Evolutionary conservation across 2,113 vertebrate species (phyloP).

Genomic region (Cephalopholis sonnerati): DNA sequence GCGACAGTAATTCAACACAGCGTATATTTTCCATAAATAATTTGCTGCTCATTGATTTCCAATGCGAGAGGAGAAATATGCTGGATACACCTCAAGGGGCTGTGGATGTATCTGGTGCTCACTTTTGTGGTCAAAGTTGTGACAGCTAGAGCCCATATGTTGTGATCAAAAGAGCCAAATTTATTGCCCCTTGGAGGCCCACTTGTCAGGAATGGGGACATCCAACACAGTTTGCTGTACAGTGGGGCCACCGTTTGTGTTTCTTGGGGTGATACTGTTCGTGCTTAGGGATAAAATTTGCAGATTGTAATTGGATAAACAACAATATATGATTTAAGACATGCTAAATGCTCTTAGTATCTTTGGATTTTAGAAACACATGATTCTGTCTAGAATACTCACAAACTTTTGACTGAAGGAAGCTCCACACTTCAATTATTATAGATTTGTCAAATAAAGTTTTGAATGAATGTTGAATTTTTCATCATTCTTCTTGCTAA

Average conservation of each 20-base stretch:
- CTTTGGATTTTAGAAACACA: neutral
- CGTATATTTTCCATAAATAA: constrained; percentile 90
- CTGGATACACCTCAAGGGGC: constrained; percentile 82
- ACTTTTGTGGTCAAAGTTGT: constrained; percentile 86
- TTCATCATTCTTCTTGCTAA: neutral
- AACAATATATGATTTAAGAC: neutral
- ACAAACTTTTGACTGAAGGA: neutral
- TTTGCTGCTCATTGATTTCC: constrained; percentile 87
- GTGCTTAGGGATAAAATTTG: neutral
- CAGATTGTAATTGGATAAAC: neutral
- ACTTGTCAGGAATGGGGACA: constrained; percentile 59
- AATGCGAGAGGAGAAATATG: constrained; percentile 85
- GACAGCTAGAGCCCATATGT: constrained; percentile 86
- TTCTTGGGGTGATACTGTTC: constrained; percentile 2
- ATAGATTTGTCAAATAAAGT: neutral
- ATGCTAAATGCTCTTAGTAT: neutral
- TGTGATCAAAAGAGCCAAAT: constrained; percentile 82
- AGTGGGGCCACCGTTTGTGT: neutral
- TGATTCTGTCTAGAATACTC: neutral
- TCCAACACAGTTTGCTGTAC: constrained; percentile 47
- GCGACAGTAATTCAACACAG: constrained; percentile 86
- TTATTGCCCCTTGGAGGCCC: constrained; percentile 74
- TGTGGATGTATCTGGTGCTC: constrained; percentile 80
- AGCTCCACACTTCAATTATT: neutral
- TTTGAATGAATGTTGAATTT: neutral